These are phyloP conservation scores for Belgica antarctica DNA, from an alignment of 2,888 invertebrate species.

Conservation along the genomic window DNA sequence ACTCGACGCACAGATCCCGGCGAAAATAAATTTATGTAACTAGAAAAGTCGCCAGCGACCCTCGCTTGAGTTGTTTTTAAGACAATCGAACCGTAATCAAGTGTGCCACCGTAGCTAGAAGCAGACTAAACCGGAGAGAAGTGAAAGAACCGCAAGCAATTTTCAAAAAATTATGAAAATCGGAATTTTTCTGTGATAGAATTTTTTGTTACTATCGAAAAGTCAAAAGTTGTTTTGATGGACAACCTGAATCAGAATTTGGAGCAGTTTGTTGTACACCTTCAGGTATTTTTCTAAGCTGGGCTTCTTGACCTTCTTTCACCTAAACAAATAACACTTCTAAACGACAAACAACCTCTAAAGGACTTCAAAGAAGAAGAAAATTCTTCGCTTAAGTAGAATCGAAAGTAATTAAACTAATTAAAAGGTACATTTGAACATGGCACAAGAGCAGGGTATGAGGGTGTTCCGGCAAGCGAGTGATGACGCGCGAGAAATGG, in stretches of 20 bases:
- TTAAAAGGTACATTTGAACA: conserved; percentile 46
- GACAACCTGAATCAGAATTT: neutral
- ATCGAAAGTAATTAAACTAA: neutral
- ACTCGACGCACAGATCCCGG: too few species aligned
- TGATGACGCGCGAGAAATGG: conserved; percentile 46
- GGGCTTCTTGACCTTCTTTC: neutral
- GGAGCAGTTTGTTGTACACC: neutral
- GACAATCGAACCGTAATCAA: too few species aligned
- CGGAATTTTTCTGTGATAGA: neutral
- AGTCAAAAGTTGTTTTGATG: neutral
- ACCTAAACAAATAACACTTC: neutral
- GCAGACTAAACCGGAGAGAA: too few species aligned
- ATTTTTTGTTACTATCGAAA: neutral
- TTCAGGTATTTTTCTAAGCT: neutral
- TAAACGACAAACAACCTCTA: neutral
- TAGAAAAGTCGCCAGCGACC: too few species aligned
- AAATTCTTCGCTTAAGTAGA: neutral
- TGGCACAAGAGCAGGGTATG: conserved; percentile 46
- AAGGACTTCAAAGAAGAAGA: neutral
- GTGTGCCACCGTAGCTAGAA: too few species aligned
- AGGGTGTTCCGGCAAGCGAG: conserved; percentile 46
- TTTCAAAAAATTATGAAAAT: neutral
- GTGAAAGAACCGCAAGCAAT: too few species aligned
- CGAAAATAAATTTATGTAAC: too few species aligned
- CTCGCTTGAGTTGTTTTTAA: too few species aligned